Evolutionary conservation across 1,140 invertebrate species (phyloP), one percentile per base, ranked within the genome.

Genomic region (Trichonephila clavata): DNA sequence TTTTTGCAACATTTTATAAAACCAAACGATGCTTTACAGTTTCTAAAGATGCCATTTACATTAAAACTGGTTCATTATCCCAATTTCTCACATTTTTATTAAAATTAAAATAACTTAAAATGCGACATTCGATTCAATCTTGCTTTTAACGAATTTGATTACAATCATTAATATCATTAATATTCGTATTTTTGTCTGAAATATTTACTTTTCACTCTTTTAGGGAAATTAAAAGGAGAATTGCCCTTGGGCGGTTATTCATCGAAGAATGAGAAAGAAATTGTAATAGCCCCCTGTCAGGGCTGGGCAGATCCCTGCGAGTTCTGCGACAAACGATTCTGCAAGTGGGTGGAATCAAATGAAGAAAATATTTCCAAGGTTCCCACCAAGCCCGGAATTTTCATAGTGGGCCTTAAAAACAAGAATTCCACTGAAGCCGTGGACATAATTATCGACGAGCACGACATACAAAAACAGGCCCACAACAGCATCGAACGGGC

Each of bases 261-360:
- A n/a, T 16, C 50, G 50, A 90, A 77, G 27, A 60, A 21, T 3
- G 59, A 60, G 16, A 24, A 6, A 6, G 59, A 86, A 18, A 8
- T 63, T 39, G 59, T 59, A 20, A 59, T 86, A 27, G 84, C 10
- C 13, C 59, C 84, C 6, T 86, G 84, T 18, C n/a, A 8, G 18
- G 84, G 84, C 27, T 86, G 50, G 50, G 24, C 20, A 10, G 20
- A 20, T 13, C 8, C 39, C 3, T 86, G 84, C 27, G 13, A 86
- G 13, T 63, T 61, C 20, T 86, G 84, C 18, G 59, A 86, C 59
- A 86, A 61, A 20, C 27, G 84, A 39, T 86, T 86, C 32, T 27
- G 57, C 27, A 32, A 60, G 1, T 86, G 84, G 84, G n/a, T 86
- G 27, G 84, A 27, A 2, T 16, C 27, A 32, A 63, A 16, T 32